Base-by-base conservation (phyloP, 2,113 vertebrate species). In the Corythoichthys intestinalis region DNA sequence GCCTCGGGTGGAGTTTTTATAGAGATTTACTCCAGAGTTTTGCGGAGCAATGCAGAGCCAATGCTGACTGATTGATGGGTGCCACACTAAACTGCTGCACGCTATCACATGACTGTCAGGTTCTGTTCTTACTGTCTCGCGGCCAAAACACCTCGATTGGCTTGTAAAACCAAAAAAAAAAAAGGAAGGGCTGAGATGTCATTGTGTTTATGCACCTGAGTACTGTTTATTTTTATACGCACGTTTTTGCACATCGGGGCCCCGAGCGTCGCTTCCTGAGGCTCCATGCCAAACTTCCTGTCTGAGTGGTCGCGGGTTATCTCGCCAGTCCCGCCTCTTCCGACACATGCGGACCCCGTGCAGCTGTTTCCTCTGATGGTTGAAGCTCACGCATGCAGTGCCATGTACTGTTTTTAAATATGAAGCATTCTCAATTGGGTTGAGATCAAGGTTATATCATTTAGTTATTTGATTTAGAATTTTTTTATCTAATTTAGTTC, bases 341-440 rank as follows among this genome's bases (percentile, higher is more conserved):
- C 66, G 64, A 79, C 70, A 65, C 74, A 73, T 76, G 71, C 75
- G 65, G 65, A 65, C 59, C 20, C 69, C 78, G 66, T 62, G 77
- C 91, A 92, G 90, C 90, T 91, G 90, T 86, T 92, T 92, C 90
- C 90, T 90, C 78, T 14, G 50, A 78, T 69, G 77, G 74, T 0
- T 77, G 46, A 69, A 28, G 50, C 50, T 58, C 66, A 74, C 69
- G 34, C 12, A 14, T 35, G 54, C 11, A 44, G 20, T 11, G 10
- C 37, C 20, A 34, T 28, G 53, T 53, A 15, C n/a, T 3, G 4
- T 58, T 58, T 13, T 14, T 14, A 12, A n/a, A 53, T 4, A 5
- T 2, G 4, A 37, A 37, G 35, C 12, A 37, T 58, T 14, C 56
- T 58, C 56, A 7, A 58, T 58, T 58, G 56, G 56, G 56, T 58